These are phyloP conservation scores for Lycodopsis pacificus DNA, from an alignment of 2,797 vertebrate genomes.

Conservation along the genomic window DNA sequence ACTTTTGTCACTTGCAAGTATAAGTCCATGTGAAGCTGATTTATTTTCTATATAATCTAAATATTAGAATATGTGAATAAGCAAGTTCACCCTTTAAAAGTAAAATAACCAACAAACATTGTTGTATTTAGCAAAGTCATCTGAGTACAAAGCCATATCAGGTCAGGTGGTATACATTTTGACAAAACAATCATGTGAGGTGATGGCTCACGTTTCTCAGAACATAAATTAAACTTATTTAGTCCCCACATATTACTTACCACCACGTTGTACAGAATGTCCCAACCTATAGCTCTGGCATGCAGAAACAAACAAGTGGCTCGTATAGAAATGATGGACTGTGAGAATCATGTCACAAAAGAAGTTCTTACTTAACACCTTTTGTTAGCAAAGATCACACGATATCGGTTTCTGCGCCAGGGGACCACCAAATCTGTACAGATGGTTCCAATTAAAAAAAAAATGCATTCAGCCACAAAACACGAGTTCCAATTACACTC, in stretches of 20 bases:
- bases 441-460: slow-evolving; percentile 8
- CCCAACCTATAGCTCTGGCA: not conserved
- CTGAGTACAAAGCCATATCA: not conserved
- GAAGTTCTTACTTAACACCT: slow-evolving; percentile 18
- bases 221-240: not conserved
- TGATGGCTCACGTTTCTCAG: not conserved
- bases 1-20: not conserved
- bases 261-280: not conserved
- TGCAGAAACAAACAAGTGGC: slow-evolving; percentile 1
- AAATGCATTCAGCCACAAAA: slow-evolving; percentile 19
- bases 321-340: not conserved
- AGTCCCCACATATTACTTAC: slow-evolving; percentile 40
- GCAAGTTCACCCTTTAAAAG: not conserved
- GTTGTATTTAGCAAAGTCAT: not conserved
- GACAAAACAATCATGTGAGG: not conserved
- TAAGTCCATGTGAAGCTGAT: not conserved
- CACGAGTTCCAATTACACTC: slow-evolving; percentile 20
- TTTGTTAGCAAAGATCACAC: slow-evolving; percentile 27
- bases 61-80: not conserved
- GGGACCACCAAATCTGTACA: not conserved
- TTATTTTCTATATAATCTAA: not conserved
- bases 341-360: not conserved
- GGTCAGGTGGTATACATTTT: not conserved
- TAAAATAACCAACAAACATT: not conserved
- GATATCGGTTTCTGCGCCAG: slow-evolving; percentile 26